Evolutionary conservation across 2,888 invertebrate genomes (phyloP).

Genomic region (Hydroisotoma schaefferi): DNA sequence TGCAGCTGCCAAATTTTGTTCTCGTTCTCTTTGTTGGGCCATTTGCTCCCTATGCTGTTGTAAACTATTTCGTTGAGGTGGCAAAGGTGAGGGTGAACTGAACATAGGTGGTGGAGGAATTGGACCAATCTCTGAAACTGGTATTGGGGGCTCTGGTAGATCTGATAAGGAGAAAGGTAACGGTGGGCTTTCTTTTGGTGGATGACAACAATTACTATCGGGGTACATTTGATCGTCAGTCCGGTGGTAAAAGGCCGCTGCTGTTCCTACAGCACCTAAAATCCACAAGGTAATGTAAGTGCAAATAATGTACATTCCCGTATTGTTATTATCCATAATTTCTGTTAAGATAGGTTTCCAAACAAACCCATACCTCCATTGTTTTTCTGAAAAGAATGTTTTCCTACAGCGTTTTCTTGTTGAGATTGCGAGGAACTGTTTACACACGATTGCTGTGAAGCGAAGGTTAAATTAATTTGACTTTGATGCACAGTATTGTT

Average conservation of each 20-base stretch:
- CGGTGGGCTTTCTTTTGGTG: slow-evolving; percentile 2
- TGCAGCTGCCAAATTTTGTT: slow-evolving; percentile 48
- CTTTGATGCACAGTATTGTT: slow-evolving; percentile 37
- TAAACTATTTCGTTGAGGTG: slow-evolving; percentile 57
- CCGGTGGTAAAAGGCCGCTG: slow-evolving; percentile 40
- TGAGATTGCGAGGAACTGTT: no score
- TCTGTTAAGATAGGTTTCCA: no score
- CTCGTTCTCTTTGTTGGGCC: slow-evolving; percentile 47
- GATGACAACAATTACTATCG: slow-evolving; percentile 25
- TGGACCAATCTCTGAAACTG: slow-evolving; percentile 86
- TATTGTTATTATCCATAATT: no score
- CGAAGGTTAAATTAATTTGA: slow-evolving; percentile 38
- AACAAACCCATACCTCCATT: no score
- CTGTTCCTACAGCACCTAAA: slow-evolving; percentile 27
- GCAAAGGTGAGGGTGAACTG: slow-evolving; percentile 61
- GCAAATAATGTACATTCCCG: no score
- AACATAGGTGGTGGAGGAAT: slow-evolving; percentile 94
- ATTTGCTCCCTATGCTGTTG: slow-evolving; percentile 49
- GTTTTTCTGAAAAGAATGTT: no score
- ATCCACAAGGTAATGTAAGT: slow-evolving; percentile 28
- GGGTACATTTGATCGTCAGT: slow-evolving; percentile 37
- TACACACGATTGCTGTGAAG: slow-evolving; percentile 30
- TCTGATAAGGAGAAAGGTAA: slow-evolving; percentile 70
- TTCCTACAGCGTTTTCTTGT: no score
- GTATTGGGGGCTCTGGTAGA: slow-evolving; percentile 86